These are phyloP conservation scores for Schizotus pectinicornis DNA, from an alignment of 2,888 invertebrate species.

Conservation along the genomic window DNA sequence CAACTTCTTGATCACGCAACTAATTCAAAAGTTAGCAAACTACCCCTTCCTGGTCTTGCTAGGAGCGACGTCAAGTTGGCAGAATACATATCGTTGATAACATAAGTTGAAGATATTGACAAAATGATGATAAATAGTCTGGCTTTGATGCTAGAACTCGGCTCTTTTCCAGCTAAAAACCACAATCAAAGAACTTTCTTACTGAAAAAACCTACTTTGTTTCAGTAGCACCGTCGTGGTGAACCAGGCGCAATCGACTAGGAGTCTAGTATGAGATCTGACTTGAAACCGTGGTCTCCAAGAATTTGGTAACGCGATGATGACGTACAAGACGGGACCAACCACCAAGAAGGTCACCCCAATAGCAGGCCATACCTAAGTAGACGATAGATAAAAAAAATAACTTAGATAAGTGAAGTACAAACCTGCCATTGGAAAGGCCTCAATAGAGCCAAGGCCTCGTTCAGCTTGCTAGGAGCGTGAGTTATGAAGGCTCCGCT, in stretches of 20 bases:
- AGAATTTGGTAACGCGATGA: slow-evolving; percentile 68
- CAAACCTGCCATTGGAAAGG: slow-evolving; percentile 76
- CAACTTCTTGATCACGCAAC: not conserved
- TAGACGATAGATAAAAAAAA: too few relatives aligned
- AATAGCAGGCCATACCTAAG: slow-evolving; percentile 71
- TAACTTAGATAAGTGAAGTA: slow-evolving; percentile 48
- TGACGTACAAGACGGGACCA: slow-evolving; percentile 72
- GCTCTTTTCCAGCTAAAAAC: slow-evolving; percentile 63
- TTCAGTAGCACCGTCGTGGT: slow-evolving; percentile 72
- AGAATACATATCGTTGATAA: slow-evolving; percentile 79
- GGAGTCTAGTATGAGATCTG: slow-evolving; percentile 52
- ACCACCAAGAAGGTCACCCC: slow-evolving; percentile 68
- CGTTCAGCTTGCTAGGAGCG: slow-evolving; percentile 74
- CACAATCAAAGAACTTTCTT: not conserved
- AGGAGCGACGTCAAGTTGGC: slow-evolving; percentile 78
- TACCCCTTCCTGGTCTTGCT: slow-evolving; percentile 71
- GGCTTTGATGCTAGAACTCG: slow-evolving; percentile 69
- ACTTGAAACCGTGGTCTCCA: slow-evolving; percentile 60
- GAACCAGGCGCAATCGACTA: slow-evolving; percentile 75
- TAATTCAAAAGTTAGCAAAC: not conserved
- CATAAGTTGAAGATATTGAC: slow-evolving; percentile 78
- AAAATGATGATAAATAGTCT: slow-evolving; percentile 73
- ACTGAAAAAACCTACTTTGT: slow-evolving; percentile 64
- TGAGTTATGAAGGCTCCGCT: slow-evolving; percentile 80
- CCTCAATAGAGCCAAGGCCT: slow-evolving; percentile 74